Conservation (phyloP, 2,888 invertebrate species). For the Dryadula phaetusa region DNA sequence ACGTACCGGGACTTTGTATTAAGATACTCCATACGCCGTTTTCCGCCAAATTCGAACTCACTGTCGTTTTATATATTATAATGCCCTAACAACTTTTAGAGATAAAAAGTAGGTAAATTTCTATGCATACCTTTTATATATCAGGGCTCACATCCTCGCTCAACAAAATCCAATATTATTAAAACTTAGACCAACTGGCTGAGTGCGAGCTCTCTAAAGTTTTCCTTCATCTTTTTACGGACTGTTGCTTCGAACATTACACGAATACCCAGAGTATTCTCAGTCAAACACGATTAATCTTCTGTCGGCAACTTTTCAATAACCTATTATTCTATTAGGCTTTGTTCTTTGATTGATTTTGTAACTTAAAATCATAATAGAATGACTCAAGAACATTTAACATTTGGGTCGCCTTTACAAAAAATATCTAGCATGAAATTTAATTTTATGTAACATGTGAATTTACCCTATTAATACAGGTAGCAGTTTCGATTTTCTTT, state of each 20-base stretch:
- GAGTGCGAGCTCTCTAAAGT: conserved; percentile 33
- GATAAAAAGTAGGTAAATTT: not conserved
- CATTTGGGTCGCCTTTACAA: not conserved
- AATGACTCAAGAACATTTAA: not conserved
- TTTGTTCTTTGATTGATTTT: conserved; percentile 13
- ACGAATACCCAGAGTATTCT: conserved; percentile 19
- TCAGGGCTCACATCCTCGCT: conserved; percentile 21
- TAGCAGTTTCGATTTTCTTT: too few species aligned
- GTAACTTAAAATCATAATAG: not conserved
- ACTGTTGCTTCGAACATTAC: conserved; percentile 35
- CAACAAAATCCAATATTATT: conserved; percentile 46
- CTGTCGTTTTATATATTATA: too few species aligned
- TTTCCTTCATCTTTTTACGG: conserved; percentile 30
- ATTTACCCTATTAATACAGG: too few species aligned
- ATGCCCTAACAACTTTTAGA: not conserved
- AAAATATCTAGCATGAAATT: too few species aligned
- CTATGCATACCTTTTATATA: not conserved
- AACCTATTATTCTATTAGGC: conserved; percentile 30
- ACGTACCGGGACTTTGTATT: too few species aligned
- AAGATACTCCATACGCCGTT: too few species aligned
- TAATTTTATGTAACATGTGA: too few species aligned
- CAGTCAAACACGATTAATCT: conserved; percentile 29
- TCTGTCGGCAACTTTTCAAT: conserved; percentile 34
- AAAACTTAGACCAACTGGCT: conserved; percentile 43
- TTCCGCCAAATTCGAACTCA: too few species aligned